Conservation (phyloP, 2,113 vertebrate species). For the Columbina picui region DNA sequence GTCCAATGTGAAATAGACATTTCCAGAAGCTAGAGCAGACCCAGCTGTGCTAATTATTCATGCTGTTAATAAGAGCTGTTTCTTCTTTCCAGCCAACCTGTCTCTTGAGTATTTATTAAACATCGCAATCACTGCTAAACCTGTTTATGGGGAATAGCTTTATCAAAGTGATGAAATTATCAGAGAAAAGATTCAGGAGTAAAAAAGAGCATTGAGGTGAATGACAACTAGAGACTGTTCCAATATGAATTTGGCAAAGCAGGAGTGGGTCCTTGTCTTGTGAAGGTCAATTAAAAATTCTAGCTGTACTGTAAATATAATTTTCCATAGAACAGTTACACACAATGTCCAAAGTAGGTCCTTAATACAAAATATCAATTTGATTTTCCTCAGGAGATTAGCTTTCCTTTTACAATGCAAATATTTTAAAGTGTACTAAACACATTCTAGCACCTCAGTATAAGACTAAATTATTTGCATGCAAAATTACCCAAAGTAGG, state of each 20-base stretch:
- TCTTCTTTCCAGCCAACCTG: not conserved
- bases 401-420: slow-evolving; percentile 83
- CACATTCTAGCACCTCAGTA: slow-evolving; percentile 84
- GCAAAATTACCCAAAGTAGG: slow-evolving; percentile 82
- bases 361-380: slow-evolving; percentile 77
- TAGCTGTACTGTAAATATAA: slow-evolving; percentile 43
- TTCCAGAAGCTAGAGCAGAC: not conserved
- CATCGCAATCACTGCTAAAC: slow-evolving; percentile 15
- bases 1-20: not conserved
- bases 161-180: slow-evolving; percentile 17
- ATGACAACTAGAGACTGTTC: not conserved
- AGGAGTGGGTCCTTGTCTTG: not conserved
- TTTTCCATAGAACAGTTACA: slow-evolving; percentile 49
- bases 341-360: slow-evolving; percentile 42
- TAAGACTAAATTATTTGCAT: slow-evolving; percentile 85
- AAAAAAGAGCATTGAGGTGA: not conserved
- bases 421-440: slow-evolving; percentile 88
- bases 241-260: slow-evolving; percentile 33
- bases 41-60: not conserved
- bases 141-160: slow-evolving; percentile 25
- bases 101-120: not conserved
- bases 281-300: slow-evolving; percentile 69
- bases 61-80: not conserved
- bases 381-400: slow-evolving; percentile 78
- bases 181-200: not conserved